A percentile compares a stretch with the other conserved stretches of the same genome.
Evolutionary conservation across 2,888 invertebrate species (phyloP).

Genomic region (Myopa testacea): DNA sequence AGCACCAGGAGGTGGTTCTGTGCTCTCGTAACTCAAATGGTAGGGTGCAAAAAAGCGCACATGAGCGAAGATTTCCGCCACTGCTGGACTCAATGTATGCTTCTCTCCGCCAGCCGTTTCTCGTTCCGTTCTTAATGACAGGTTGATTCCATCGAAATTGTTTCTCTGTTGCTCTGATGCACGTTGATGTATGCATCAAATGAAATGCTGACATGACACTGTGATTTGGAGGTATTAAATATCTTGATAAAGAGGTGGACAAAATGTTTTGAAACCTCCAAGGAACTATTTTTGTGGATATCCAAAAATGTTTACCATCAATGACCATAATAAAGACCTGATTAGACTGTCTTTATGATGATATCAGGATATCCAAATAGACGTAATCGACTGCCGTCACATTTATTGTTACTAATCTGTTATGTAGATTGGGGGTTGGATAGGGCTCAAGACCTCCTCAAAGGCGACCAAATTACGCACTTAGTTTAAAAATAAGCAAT

Average conservation of each 20-base stretch:
- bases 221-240: neutral
- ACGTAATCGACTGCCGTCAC: no score
- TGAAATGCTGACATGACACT: neutral
- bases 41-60: neutral
- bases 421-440: no score
- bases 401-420: no score
- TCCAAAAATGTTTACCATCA: no score
- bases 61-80: neutral
- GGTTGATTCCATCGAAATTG: neutral
- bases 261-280: no score
- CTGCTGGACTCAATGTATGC: no score
- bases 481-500: neutral
- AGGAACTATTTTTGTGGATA: no score
- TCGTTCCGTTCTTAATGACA: neutral
- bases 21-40: neutral
- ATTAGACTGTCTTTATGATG: no score
- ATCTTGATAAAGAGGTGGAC: no score
- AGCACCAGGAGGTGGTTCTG: neutral
- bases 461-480: neutral
- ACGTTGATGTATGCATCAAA: neutral
- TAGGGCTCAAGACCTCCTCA: no score
- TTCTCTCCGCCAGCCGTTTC: neutral
- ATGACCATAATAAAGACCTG: no score
- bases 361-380: no score
- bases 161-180: neutral